Evolutionary conservation across 1,140 invertebrate genomes (phyloP).

Genomic region (Atta colombica): DNA sequence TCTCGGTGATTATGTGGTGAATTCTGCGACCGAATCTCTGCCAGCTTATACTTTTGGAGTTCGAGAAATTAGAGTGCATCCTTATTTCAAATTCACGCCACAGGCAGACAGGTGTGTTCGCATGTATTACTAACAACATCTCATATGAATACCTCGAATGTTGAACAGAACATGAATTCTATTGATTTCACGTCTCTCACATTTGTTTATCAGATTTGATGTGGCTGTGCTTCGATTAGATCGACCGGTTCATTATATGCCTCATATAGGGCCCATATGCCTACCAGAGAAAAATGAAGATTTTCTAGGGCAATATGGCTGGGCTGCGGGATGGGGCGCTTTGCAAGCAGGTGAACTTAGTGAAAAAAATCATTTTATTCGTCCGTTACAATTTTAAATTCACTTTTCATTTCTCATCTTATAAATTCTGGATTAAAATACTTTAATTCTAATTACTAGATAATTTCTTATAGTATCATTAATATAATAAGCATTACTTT

Average conservation of each 20-base stretch:
- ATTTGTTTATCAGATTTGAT: constrained; percentile 90
- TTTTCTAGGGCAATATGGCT: constrained; percentile 95
- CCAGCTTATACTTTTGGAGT: constrained; percentile 97
- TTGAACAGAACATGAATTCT: neutral
- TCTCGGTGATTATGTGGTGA: constrained; percentile 97
- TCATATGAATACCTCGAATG: neutral
- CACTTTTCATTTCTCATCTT: neutral
- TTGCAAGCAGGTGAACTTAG: constrained; percentile 89
- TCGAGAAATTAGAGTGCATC: constrained; percentile 95
- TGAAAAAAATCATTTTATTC: neutral
- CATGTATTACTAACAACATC: neutral
- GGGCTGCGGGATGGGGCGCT: constrained; percentile 97
- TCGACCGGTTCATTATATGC: constrained; percentile 95
- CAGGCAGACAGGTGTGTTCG: constrained; percentile 90
- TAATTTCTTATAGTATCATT: neutral
- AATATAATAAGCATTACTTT: neutral
- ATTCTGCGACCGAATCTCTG: constrained; percentile 95
- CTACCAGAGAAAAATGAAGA: constrained; percentile 96
- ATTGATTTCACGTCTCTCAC: neutral
- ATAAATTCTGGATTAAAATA: neutral
- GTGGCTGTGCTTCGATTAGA: constrained; percentile 96
- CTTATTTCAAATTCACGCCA: constrained; percentile 98
- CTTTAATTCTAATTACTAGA: neutral
- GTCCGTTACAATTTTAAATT: neutral
- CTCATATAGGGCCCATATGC: constrained; percentile 97